phyloP scores from a whole-genome alignment of 2,888 invertebrate species.

The Dysmachus trigonus region DNA sequence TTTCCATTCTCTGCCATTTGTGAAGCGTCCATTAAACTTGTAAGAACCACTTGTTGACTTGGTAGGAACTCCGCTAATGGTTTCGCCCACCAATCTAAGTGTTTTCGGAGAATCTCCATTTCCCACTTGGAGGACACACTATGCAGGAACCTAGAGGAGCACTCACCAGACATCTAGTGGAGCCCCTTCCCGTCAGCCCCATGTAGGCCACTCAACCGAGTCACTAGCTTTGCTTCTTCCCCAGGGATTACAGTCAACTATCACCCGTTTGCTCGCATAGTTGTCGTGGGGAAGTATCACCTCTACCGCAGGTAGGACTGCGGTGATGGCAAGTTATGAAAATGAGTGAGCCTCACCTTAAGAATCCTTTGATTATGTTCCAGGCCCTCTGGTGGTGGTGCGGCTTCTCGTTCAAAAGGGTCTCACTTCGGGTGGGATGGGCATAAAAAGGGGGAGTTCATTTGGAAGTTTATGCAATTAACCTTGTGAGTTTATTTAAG shows the following conservation, averaged over 20 bases:
- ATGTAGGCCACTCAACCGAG: not conserved
- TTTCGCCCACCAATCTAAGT: constrained; percentile 30
- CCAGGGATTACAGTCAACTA: not conserved
- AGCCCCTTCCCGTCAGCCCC: not conserved
- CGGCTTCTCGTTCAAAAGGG: not conserved
- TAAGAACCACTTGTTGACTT: constrained; percentile 39
- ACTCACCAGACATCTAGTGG: not conserved
- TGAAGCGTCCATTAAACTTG: constrained; percentile 35
- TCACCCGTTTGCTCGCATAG: not conserved
- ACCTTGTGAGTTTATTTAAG: not conserved
- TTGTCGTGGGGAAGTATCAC: not conserved
- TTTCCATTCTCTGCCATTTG: constrained; percentile 22
- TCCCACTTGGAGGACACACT: constrained; percentile 19
- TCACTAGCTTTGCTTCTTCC: not conserved
- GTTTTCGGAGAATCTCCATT: constrained; percentile 35
- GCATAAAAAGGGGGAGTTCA: not conserved
- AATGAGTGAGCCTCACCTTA: not conserved
- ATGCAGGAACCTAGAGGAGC: not conserved
- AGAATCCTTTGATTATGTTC: not conserved
- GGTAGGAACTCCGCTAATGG: constrained; percentile 27
- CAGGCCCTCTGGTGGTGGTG: not conserved
- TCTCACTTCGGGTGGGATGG: not conserved
- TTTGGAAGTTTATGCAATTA: not conserved
- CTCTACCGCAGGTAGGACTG: not conserved
- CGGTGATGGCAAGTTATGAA: not conserved